Percentiles rank a stretch among this genome's conserved stretches.
These are phyloP conservation scores for Dysidea cf. avara DNA, from an alignment of 37 sponge, comb jelly and placozoan genomes.

Conservation along the genomic window DNA sequence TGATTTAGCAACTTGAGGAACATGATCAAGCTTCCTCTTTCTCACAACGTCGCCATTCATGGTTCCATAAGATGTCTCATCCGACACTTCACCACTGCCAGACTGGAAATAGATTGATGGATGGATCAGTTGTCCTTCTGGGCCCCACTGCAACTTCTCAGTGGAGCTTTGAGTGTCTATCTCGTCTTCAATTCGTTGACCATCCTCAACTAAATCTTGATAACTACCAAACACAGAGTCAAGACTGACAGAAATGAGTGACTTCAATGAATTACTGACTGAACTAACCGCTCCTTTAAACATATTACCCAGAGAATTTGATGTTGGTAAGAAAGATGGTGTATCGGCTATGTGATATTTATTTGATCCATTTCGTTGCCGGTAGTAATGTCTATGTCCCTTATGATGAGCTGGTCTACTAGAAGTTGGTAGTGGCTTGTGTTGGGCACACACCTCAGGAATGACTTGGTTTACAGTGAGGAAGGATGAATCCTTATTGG, in stretches of 20 bases:
- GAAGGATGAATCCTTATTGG: not conserved
- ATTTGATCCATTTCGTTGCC: not conserved
- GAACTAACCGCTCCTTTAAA: constrained; percentile 35
- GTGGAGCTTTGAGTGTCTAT: constrained; percentile 25
- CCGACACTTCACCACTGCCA: not conserved
- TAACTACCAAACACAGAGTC: constrained; percentile 2
- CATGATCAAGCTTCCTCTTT: no score
- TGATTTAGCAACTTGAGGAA: no score
- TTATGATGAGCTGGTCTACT: not conserved
- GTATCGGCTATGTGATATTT: no score
- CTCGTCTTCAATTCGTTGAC: constrained; percentile 56
- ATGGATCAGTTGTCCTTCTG: constrained; percentile 25
- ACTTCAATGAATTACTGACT: constrained; percentile 28
- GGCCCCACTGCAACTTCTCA: constrained; percentile 37
- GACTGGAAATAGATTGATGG: constrained; percentile 34
- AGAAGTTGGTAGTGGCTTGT: no score
- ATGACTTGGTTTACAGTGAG: no score
- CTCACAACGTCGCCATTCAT: no score
- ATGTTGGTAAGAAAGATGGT: not conserved
- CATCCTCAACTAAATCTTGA: constrained; percentile 12
- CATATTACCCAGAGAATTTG: constrained; percentile 8
- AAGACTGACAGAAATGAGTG: constrained; percentile 16
- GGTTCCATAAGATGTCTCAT: not conserved
- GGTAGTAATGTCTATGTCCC: not conserved
- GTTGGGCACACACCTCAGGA: no score